Evolutionary conservation across 2,113 vertebrate species (phyloP).

Genomic region (Phalacrocorax pelagicus): DNA sequence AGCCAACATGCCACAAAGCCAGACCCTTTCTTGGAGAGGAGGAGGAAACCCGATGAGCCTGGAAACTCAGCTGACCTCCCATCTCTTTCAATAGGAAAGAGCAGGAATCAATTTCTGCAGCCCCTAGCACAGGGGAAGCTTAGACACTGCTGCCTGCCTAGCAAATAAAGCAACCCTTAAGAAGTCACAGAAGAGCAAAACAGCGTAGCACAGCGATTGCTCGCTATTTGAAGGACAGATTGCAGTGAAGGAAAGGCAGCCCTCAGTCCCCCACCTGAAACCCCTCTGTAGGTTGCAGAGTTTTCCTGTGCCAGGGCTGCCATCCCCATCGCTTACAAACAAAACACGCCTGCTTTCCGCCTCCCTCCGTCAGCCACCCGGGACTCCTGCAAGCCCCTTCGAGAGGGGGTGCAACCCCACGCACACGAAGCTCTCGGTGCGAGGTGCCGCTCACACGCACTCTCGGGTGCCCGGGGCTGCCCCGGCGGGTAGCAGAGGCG

Average conservation of each 20-base stretch:
- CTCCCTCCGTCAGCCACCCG: neutral
- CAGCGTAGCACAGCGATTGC: neutral
- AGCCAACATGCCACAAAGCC: neutral
- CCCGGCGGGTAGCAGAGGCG: neutral
- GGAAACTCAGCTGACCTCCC: neutral
- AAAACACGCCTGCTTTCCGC: neutral
- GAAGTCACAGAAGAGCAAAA: neutral
- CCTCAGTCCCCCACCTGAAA: neutral
- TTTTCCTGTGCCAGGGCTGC: neutral
- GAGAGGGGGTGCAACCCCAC: rapidly evolving
- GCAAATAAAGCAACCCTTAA: neutral
- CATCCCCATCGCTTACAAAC: rapidly evolving
- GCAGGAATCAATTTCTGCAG: neutral
- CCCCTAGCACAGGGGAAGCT: neutral
- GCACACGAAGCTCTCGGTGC: rapidly evolving
- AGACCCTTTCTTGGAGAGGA: neutral
- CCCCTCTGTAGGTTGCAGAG: neutral
- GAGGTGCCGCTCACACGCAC: rapidly evolving
- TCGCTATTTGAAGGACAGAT: neutral
- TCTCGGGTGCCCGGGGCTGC: rapidly evolving
- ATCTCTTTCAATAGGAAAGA: neutral
- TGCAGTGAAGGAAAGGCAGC: neutral
- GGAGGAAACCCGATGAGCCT: neutral
- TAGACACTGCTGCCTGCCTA: neutral
- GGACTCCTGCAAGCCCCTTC: neutral